Conservation (phyloP, 1,140 invertebrate species). For the Babylonia areolata region DNA sequence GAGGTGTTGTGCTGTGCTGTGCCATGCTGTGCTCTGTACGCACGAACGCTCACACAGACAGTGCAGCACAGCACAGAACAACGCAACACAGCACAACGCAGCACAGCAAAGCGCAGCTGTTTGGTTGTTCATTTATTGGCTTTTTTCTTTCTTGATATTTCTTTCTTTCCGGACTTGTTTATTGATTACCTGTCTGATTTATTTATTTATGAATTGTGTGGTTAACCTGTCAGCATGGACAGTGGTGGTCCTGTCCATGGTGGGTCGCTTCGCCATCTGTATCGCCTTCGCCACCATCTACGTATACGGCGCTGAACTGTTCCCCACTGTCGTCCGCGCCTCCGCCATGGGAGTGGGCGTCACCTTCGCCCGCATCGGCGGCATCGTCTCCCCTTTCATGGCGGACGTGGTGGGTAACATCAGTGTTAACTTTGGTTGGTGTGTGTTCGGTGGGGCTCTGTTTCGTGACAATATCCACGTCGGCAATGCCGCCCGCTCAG, state of each 20-base stretch:
- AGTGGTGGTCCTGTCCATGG: conserved; percentile 32
- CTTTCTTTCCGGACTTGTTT: background rate
- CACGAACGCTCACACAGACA: too few relatives aligned
- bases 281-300: conserved; percentile 41
- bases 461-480: too few relatives aligned
- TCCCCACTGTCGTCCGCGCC: conserved; percentile 42
- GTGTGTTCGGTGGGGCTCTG: too few relatives aligned
- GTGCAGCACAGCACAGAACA: too few relatives aligned
- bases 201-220: too few relatives aligned
- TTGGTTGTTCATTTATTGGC: background rate
- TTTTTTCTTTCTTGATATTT: background rate
- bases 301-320: conserved; percentile 40
- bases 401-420: conserved; percentile 29
- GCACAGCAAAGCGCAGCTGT: too few relatives aligned
- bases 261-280: conserved; percentile 36
- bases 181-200: background rate
- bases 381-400: conserved; percentile 38
- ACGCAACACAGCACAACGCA: too few relatives aligned
- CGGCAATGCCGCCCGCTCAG: too few relatives aligned
- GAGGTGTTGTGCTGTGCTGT: background rate
- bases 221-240: conserved; percentile 35
- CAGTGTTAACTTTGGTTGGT: too few relatives aligned
- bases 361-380: conserved; percentile 38
- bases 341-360: conserved; percentile 38
- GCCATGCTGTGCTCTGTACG: too few relatives aligned